Evolutionary conservation across 2,888 invertebrate species (phyloP), one percentile per base, ranked within the genome.

Genomic region (Melanostoma mellinum): DNA sequence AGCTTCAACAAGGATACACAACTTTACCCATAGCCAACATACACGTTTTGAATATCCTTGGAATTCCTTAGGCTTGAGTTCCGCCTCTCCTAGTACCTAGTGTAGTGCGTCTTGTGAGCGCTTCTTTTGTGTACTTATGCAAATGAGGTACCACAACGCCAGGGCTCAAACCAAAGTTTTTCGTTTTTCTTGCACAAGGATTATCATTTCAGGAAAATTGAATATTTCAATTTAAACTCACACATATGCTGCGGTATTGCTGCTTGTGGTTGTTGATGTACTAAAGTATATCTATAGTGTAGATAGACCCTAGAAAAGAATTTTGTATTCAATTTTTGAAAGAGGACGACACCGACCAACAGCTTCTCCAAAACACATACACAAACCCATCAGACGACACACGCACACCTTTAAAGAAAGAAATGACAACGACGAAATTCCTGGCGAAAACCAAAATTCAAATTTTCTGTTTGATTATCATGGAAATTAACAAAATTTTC

Each of bases 401-500:
- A 4, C 35, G 5, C 63, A 20, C 20, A 63, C 48, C 20, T 20
- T 20, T 20, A 55, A 36, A 30, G 55, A 71, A 2, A 48, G 38
- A 67, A 44, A 40, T 6, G 52, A 58, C 3, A 6, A 55, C 32
- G 50, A 65, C 61, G 60, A 53, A 73, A 74, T 78, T 63, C 74
- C 65, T 46, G 58, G 53, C 8, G 10, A 67, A 84, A 78, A 74
- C 65, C 60, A 79, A 84, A 79, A 84, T 84, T 84, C 79, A 84
- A 84, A 84, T 84, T 85, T 76, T 80, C 85, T 72, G 85, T 85
- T 85, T 85, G 85, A 85, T 85, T 85, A 85, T 80, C 85, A 85
- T 85, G 85, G 85, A 85, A 85, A 85, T 85, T 85, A 85, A 85
- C 75, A 85, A 80, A 85, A 85, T 85, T 80, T 69, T 80, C 68